Base-by-base conservation (phyloP, 2,797 vertebrate genomes). In the Chiroxiphia lanceolata region DNA sequence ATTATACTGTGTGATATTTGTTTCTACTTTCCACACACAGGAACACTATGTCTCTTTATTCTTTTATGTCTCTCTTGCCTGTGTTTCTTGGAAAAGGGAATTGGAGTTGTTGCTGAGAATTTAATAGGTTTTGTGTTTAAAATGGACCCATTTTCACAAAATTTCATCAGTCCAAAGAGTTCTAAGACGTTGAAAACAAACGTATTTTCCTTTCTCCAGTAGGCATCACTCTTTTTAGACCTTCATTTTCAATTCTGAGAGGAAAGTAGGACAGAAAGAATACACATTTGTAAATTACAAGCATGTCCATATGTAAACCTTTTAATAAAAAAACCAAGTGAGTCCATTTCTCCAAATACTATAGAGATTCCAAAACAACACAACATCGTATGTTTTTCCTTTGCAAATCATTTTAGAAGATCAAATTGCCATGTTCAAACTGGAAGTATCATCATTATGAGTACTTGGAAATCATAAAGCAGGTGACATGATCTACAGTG, bases 41-140 rank as follows among this genome's bases (percentile, higher is more conserved):
- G 84, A 94, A 95, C 83, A 86, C 61, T 95, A 47, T 78, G 76
- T 89, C 29, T 91, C 79, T 95, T 80, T 65, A 86, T 93, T 94
- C 69, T 94, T 88, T 85, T 79, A 67, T 53, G 79, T 83, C 53
- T 78, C 31, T 86, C 79, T 83, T 56, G 40, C 44, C 25, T 83
- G 77, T 88, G 31, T 90, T 94, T 97, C 87, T 95, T 94, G 95
- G 96, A 90, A 95, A 95, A 91, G 11, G 7, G 59, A 91, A 67
- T 21, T 81, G 36, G 33, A 93, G 23, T 48, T 76, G 44, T 63
- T 93, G 67, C 80, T 90, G 69, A 72, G 61, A 88, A 54, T 93
- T 88, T 91, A 88, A 69, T 81, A 72, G 18, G 31, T 25, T 83
- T 82, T 90, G 33, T 93, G 64, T 82, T 94, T 91, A 45, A 95